phyloP scores from a whole-genome alignment of 2,797 vertebrate species.

The Chelonia mydas region DNA sequence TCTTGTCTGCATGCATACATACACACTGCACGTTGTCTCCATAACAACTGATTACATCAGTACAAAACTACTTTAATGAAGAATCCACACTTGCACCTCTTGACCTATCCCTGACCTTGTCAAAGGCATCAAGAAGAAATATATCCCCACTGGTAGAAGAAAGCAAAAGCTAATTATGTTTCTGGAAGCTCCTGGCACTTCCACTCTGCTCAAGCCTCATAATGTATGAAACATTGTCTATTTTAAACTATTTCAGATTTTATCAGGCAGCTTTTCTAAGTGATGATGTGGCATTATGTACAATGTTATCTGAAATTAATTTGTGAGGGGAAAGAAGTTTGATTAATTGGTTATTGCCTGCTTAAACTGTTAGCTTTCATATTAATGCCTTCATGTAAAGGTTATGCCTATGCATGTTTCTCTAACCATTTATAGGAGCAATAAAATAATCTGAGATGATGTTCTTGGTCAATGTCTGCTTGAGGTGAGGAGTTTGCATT shows the following conservation, averaged over 20 bases:
- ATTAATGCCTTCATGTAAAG: background rate
- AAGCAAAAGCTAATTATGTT: background rate
- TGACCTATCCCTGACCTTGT: accelerated
- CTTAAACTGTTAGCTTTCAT: slow-evolving; percentile 7
- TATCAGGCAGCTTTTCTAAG: background rate
- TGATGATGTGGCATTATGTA: background rate
- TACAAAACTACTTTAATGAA: background rate
- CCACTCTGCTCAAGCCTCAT: background rate
- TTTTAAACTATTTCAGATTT: background rate
- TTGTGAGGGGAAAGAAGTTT: background rate
- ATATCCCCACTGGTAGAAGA: background rate
- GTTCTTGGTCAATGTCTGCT: background rate
- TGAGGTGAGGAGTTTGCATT: background rate
- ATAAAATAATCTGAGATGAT: background rate
- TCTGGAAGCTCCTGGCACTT: background rate
- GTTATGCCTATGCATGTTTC: background rate
- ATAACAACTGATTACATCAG: slow-evolving; percentile 20
- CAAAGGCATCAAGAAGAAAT: background rate
- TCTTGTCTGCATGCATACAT: accelerated
- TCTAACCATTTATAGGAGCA: background rate
- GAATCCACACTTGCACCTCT: background rate
- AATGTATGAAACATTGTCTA: background rate
- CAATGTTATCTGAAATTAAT: background rate
- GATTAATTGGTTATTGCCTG: slow-evolving; percentile 14
- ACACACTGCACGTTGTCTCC: background rate